Evolutionary conservation across 2,113 vertebrate genomes (phyloP), one percentile per base, ranked within the genome.

Genomic region (Mohoua ochrocephala): DNA sequence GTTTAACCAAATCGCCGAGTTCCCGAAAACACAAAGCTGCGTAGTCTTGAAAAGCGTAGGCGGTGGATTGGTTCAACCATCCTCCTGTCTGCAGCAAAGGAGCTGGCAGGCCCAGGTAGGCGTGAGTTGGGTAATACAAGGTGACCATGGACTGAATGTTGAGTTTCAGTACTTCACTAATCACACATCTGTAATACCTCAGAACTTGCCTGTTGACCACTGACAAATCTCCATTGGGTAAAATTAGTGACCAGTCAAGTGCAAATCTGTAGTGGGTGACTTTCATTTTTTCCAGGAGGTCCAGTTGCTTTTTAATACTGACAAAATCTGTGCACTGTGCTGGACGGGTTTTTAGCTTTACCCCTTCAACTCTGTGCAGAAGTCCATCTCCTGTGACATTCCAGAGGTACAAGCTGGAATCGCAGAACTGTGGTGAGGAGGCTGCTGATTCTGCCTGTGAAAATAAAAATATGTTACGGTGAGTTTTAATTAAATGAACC

Each of bases 341-440:
- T 6, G 90, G 96, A n/a, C 98, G 97, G 6, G 98, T 99, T 95
- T 96, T 98, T 37, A 99, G 96, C 87, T 86, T 98, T 82, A 99
- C 98, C 6, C 99, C 99, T 52, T 98, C 91, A 56, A 99, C 97
- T 30, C 81, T 98, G 65, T 84, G 97, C 81, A 99, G 91, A 20
- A 97, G 93, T 30, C 99, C 98, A 3, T 99, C 98, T 63, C 99
- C 99, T 0, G 98, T 99, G 89, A 98, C 10, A 14, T 99, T 99
- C 99, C 99, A 99, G 82, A 98, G 98, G 61, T 99, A 99, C 84
- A 99, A 84, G 67, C 97, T 98, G 42, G 98, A 98, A 69, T 99
- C 99, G 0, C 95, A 98, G 93, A 99, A 99, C 97, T 99, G 99
- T 0, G 99, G 98, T 9, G 99, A 99, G 83, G 98, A 99, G 39